These are phyloP conservation scores for Teleiodes luculella DNA, from an alignment of 2,888 invertebrate genomes.

Conservation along the genomic window DNA sequence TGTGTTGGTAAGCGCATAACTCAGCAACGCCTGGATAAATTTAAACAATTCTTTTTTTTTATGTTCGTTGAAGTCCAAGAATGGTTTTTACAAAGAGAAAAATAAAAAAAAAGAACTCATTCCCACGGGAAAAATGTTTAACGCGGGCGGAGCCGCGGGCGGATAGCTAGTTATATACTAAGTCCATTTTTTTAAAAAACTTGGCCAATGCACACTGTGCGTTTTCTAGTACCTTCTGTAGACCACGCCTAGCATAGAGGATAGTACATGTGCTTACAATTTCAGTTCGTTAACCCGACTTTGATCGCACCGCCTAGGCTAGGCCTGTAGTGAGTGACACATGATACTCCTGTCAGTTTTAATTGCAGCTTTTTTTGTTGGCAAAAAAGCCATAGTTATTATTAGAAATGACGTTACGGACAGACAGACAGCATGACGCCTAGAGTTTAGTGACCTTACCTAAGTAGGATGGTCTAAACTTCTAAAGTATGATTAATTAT, in stretches of 20 bases:
- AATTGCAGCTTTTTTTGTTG: conserved; percentile 40
- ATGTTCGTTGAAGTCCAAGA: too few relatives aligned
- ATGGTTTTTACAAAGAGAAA: too few relatives aligned
- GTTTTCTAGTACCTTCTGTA: conserved; percentile 2
- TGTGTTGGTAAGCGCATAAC: too few relatives aligned
- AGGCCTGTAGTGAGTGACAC: conserved; percentile 25
- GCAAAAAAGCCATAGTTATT: conserved; percentile 33
- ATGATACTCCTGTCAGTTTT: conserved; percentile 36
- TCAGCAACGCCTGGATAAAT: too few relatives aligned
- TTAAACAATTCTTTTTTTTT: too few relatives aligned
- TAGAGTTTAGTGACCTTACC: conserved; percentile 26
- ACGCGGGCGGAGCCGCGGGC: too few relatives aligned
- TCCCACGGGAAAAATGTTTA: too few relatives aligned
- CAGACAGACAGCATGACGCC: conserved; percentile 44
- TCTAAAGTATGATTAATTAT: conserved; percentile 34
- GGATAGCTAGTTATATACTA: too few relatives aligned
- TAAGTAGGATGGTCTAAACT: conserved; percentile 20
- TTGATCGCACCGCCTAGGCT: conserved; percentile 26
- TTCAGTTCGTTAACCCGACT: conserved; percentile 35
- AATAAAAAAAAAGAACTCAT: too few relatives aligned
- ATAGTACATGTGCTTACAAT: neutral
- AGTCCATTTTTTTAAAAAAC: too few relatives aligned
- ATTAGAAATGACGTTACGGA: conserved; percentile 26
- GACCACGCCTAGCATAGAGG: too few relatives aligned
- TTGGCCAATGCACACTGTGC: too few relatives aligned